Evolutionary conservation across 2,888 invertebrate genomes (phyloP).

Genomic region (Trachelus troglodyta): DNA sequence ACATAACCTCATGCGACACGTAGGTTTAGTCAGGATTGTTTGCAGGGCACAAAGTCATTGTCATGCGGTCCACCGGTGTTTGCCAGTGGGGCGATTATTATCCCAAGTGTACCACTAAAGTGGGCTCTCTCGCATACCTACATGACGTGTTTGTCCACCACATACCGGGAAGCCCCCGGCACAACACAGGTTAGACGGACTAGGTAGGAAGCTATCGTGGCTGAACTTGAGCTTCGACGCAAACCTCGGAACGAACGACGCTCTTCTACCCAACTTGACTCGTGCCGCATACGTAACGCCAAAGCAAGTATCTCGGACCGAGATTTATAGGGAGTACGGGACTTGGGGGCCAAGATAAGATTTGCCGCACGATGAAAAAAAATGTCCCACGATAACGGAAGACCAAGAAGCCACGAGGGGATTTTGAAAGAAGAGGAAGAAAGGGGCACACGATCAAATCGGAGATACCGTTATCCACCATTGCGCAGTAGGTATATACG

Average conservation of each 20-base stretch:
- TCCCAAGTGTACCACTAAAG: constrained; percentile 29
- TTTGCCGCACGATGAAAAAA: constrained; percentile 28
- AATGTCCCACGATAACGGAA: not conserved
- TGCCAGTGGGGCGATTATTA: constrained; percentile 37
- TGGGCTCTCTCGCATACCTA: constrained; percentile 19
- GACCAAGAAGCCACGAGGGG: constrained; percentile 17
- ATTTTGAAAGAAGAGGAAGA: not conserved
- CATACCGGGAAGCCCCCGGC: constrained; percentile 5
- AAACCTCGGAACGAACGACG: not conserved
- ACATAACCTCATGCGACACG: not conserved
- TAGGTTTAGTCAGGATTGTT: not conserved
- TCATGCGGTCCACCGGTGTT: constrained; percentile 15
- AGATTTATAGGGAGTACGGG: constrained; percentile 42
- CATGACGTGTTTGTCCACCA: constrained; percentile 19
- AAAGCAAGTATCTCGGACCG: constrained; percentile 21
- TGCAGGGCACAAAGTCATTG: constrained; percentile 16
- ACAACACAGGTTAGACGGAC: constrained; percentile 3
- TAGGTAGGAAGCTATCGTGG: constrained; percentile 3
- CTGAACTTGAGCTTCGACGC: not conserved
- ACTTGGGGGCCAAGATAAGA: constrained; percentile 37
- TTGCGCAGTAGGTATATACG: not conserved
- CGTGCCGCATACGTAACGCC: constrained; percentile 47
- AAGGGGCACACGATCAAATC: not conserved
- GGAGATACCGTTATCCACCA: not conserved
- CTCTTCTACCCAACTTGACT: constrained; percentile 26